Base-by-base conservation (phyloP, 2,797 vertebrate genomes). In the Antennarius maculatus region DNA sequence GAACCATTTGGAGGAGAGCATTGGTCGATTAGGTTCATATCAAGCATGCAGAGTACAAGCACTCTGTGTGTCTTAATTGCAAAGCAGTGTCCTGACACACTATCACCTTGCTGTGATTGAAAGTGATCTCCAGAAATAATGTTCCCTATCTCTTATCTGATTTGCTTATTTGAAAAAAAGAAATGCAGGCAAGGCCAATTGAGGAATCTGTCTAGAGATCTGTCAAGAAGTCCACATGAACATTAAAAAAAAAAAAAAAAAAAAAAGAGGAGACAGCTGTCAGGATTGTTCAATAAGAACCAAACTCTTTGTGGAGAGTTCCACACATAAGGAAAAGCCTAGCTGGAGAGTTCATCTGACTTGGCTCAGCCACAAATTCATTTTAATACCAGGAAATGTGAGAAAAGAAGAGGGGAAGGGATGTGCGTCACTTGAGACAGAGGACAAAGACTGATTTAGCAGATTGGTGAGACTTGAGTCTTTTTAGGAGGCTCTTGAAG, bases 271-370 rank as follows among this genome's bases (percentile, higher is more conserved):
- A 80, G 70, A 58, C 87, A 89, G 91, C 86, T 91, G 89, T 68
- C 69, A 77, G 76, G 50, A 78, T 81, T 59, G 61, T 83, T 79
- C 61, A 68, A 83, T 63, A 60, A 77, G 70, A 72, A 72, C 63
- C 78, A 71, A 27, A 77, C 60, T 73, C n/a, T 31, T 82, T 81
- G 69, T 74, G 31, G n/a, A 57, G 74, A 80, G 61, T 61, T 79
- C 55, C 54, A 28, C 54, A 42, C 39, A 28, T 18, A 27, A 23
- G 14, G 13, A 28, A 58, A 68, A 76, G 61, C 71, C 46, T 54
- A 18, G 79, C 29, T 82, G 74, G 80, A 85, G 83, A 79, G 79
- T 74, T 80, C 83, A 88, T 92, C 90, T 86, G 89, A 75, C 74
- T 87, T 90, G 89, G 86, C 86, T 75, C 66, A 52, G 83, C 54